Evolutionary conservation across 35 echinoderm and acorn worm genomes (phyloP), one percentile per base, ranked within the genome.

Genomic region (Diadema setosum): DNA sequence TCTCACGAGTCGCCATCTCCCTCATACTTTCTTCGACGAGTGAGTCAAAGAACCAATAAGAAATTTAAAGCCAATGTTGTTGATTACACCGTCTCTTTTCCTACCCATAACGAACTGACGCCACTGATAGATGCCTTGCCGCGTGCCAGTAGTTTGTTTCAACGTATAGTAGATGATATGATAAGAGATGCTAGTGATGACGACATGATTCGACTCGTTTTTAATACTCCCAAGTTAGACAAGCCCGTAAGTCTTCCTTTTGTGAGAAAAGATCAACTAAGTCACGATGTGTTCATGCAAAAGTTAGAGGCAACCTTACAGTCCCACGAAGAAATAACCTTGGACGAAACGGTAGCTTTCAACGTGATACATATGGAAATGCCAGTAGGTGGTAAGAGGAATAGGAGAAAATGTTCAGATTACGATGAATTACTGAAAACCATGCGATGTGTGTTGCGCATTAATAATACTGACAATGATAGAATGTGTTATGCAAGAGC

Each of bases 401-500:
- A 1, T 5, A 76, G 43, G 21, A 9, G 36, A 20, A 12, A 20
- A 9, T 20, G 16, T 32, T 11, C 35, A 3, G 5, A 40, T 1
- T 0, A 41, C 7, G 70, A 76, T 8, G 5, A 20, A 9, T 3
- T 41, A 6, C 20, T 76, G 5, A 76, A 76, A 5, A n/a, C n/a
- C n/a, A 82, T 17, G 36, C 39, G 11, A 30, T 42, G 49, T 7
- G 5, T 57, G 16, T 67, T 90, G 26, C 0, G 46, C 4, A 63
- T 69, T 39, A 69, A 42, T 27, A 39, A 82, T 36, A 83, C 61
- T 5, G 39, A 87, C 20, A 83, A 90, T 32, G 88, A 91, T 23
- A 33, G 86, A 4, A 52, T 90, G 42, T 90, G 93, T 67, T 94
- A 70, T 65, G 65, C 82, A 2, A 80, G 78, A 48, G 93, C 92